Conservation (phyloP, 2,888 invertebrate species). For the Tryphoninae sp. region DNA sequence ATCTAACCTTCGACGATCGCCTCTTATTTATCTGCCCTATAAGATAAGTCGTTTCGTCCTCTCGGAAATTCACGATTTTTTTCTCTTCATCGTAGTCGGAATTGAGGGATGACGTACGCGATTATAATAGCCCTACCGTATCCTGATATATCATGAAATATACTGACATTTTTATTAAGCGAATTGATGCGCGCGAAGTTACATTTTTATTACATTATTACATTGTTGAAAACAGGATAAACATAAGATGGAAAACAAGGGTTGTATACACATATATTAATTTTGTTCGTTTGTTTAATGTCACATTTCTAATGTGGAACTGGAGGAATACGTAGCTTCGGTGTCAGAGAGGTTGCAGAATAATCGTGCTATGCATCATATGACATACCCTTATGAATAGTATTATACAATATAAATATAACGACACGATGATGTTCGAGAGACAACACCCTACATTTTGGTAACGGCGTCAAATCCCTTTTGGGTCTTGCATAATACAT, state of each 20-base stretch:
- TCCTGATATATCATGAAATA: not conserved
- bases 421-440: constrained; percentile 3
- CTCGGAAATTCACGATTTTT: not conserved
- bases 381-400: not conserved
- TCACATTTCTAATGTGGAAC: constrained; percentile 6
- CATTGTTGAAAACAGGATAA: not conserved
- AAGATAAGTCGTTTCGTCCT: not conserved
- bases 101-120: not conserved
- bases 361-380: not conserved
- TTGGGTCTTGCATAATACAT: constrained; percentile 46
- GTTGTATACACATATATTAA: not conserved
- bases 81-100: not conserved
- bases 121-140: too few species aligned
- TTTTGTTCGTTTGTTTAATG: constrained; percentile 12
- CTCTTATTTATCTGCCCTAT: not conserved
- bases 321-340: not conserved
- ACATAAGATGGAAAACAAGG: constrained; percentile 28
- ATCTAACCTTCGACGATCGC: not conserved
- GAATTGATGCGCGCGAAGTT: constrained; percentile 11
- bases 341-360: not conserved
- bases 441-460: constrained; percentile 19
- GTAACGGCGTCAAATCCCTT: constrained; percentile 19
- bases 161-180: constrained; percentile 51
- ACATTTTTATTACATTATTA: too few species aligned
- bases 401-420: constrained; percentile 20